Base-by-base conservation (phyloP, 2,888 invertebrate species). In the Microctonus brassicae region DNA sequence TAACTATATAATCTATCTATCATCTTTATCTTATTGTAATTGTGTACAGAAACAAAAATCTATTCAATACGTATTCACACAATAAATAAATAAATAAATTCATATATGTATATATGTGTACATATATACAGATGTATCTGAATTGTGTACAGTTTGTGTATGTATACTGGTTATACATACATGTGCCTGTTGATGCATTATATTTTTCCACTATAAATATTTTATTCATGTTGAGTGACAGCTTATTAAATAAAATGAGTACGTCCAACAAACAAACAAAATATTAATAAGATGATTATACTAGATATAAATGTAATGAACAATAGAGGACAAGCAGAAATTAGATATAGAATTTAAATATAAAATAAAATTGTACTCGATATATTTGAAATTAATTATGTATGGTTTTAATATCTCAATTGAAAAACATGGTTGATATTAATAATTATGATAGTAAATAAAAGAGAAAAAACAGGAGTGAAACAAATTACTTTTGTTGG, bases 191-290 rank as follows among this genome's bases (percentile, higher is more conserved):
- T 76, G 76, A 74, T 67, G 67, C 74, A 73, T 75, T 76, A 77
- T 78, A 78, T 78, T 78, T 78, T 78, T 77, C 73, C 77, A 78
- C 76, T 70, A 73, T 76, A 7, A 5, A 74, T 76, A 75, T 73
- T 76, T 76, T 73, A 76, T 75, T 67, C 71, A 72, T 77, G 74
- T 76, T 77, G 74, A 72, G 55, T 64, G 53, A 53, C 47, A 24
- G n/a, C 53, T 34, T 29, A 29, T 33, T 53, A 9, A 22, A 26
- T 55, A 13, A 24, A 26, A 7, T 55, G 55, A 11, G 29, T n/a
- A 29, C 4, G 7, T 7, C 4, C 55, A 26, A 10, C 13, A 11
- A 24, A 10, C 13, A 11, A 24, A 17, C 10, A 2, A 62, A 13
- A 42, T 10, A 62, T 20, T 17, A 58, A 34, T 17, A 34, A 57